phyloP scores from a whole-genome alignment of 2,113 vertebrate genomes.

The Oryzias woworae region DNA sequence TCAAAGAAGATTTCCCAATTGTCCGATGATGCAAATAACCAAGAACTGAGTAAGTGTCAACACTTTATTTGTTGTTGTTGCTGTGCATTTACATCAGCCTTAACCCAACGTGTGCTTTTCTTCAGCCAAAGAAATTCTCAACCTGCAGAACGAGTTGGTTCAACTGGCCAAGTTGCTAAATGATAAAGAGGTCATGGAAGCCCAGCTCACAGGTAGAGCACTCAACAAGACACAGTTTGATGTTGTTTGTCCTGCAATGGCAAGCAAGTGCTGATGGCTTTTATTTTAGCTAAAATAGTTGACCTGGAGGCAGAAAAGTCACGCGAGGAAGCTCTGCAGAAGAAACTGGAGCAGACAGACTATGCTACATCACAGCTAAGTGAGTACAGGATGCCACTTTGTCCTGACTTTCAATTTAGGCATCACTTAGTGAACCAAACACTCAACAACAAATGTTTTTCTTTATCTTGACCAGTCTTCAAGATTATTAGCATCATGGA shows the following conservation, averaged over 20 bases:
- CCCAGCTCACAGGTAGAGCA: slow-evolving; percentile 13
- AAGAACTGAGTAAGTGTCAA: slow-evolving; percentile 34
- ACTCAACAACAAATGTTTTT: neutral
- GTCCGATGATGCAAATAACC: slow-evolving; percentile 1
- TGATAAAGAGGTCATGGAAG: neutral
- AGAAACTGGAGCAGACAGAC: slow-evolving; percentile 20
- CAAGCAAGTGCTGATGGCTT: neutral
- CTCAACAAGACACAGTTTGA: neutral
- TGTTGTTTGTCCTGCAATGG: neutral
- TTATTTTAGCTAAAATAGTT: slow-evolving; percentile 13
- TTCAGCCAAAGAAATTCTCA: slow-evolving; percentile 46
- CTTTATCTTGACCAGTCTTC: slow-evolving; percentile 21
- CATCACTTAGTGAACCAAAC: neutral
- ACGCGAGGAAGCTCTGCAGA: neutral
- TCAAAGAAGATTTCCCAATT: slow-evolving; percentile 34
- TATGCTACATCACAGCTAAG: slow-evolving; percentile 24
- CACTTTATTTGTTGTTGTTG: neutral
- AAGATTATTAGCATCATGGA: slow-evolving; percentile 39
- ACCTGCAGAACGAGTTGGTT: neutral
- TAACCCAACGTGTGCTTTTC: neutral
- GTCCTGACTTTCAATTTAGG: neutral
- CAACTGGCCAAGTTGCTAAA: neutral
- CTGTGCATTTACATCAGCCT: neutral
- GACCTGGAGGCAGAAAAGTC: slow-evolving; percentile 16
- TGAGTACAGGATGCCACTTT: slow-evolving; percentile 24